phyloP scores from a whole-genome alignment of 2,113 vertebrate genomes.

The Raja brachyura region DNA sequence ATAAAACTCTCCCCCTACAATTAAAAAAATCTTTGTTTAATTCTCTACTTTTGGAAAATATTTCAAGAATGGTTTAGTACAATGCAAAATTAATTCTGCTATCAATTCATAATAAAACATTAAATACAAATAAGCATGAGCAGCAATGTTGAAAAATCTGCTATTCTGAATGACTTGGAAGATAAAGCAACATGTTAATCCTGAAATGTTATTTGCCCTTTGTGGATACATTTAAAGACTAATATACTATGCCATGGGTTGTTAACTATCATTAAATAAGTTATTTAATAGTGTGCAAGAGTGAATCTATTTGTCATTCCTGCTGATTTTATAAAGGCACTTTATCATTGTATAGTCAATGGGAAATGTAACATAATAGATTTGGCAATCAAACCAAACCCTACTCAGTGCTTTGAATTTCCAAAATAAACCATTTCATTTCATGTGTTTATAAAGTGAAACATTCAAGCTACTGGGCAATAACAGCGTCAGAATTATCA shows the following conservation, averaged over 20 bases:
- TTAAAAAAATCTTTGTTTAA: background rate
- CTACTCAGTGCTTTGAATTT: background rate
- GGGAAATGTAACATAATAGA: background rate
- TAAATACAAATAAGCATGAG: background rate
- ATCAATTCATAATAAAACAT: background rate
- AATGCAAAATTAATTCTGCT: slow-evolving; percentile 5
- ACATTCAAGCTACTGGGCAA: background rate
- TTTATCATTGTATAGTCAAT: background rate
- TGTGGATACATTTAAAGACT: background rate
- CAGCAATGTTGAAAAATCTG: background rate
- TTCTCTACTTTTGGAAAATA: background rate
- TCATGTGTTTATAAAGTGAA: background rate
- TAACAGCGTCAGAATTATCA: background rate
- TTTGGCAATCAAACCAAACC: background rate
- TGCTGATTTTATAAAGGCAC: background rate
- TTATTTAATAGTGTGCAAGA: background rate
- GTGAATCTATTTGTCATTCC: background rate
- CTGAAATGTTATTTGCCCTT: slow-evolving; percentile 13
- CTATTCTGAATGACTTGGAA: background rate
- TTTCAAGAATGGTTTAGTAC: background rate
- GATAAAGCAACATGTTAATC: background rate
- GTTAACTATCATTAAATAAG: background rate
- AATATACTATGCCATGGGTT: slow-evolving; percentile 15
- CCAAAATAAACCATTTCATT: background rate
- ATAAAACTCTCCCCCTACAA: slow-evolving; percentile 5